Base-by-base conservation (phyloP, 2,113 vertebrate genomes). In the Carollia perspicillata region DNA sequence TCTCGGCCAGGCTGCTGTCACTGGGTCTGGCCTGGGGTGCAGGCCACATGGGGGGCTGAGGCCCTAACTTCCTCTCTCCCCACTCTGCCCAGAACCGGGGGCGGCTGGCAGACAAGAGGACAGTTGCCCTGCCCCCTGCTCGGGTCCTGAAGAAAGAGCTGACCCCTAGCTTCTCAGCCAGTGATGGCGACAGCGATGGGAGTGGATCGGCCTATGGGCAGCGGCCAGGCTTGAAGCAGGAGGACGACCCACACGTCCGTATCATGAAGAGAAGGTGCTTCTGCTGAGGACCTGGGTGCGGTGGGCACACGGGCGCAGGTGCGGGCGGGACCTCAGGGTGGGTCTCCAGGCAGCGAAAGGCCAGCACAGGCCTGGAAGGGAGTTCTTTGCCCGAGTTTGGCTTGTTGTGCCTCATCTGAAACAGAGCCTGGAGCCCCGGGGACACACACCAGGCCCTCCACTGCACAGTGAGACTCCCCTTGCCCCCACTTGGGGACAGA, bases 191-290 rank as follows among this genome's bases (percentile, higher is more conserved):
- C 98, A 99, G 99, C 1, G 98, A 99, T 55, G 98, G 99, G 93
- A 99, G 99, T 1, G 99, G 99, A 77, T 98, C 98, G 58, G 98
- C 99, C 98, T 99, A 98, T 97, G 99, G 98, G 83, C 99, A 98
- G 91, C 99, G 98, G 97, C 98, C 98, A 49, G 98, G 99, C 98
- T 98, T 99, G 97, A 99, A 99, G 97, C 99, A 99, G 97, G 99
- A 99, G 97, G 99, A 99, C 68, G 99, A 99, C 90, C 96, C 99
- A 51, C 99, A 99, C 71, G 98, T 99, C 98, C 99, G 98, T 99
- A 99, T 99, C 98, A 99, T 99, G 99, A 99, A 99, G 99, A 99
- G 99, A 98, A 99, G 99, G 99, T 99, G 72, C 7, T 60, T 2
- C 13, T 8, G 18, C 68, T 11, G 13, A 30, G 53, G 58, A 9